Percentiles rank a stretch among this genome's conserved stretches.
phyloP scores from a whole-genome alignment of 2,797 vertebrate species.

The Erethizon dorsatum region DNA sequence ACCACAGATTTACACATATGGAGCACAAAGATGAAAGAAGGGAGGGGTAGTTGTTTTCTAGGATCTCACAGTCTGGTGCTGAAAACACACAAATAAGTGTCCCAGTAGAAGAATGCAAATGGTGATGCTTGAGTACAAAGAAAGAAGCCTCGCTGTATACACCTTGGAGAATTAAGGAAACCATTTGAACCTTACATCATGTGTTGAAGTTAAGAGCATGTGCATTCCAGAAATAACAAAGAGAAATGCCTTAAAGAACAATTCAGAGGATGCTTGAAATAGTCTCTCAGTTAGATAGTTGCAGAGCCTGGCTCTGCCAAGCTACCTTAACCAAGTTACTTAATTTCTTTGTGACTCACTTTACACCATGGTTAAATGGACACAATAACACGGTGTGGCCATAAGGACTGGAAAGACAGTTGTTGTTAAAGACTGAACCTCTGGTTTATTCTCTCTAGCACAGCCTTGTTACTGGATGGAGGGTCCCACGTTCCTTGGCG shows the following conservation, averaged over 20 bases:
- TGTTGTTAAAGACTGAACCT: background rate
- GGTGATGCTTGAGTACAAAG: background rate
- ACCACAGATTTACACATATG: background rate
- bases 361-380: background rate
- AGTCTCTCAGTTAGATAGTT: background rate
- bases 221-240: background rate
- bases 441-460: conserved; percentile 27
- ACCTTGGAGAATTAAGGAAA: background rate
- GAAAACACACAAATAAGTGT: background rate
- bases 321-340: background rate
- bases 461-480: background rate
- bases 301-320: background rate
- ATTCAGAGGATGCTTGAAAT: background rate
- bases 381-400: background rate
- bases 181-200: background rate
- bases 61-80: background rate
- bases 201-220: background rate
- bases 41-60: background rate
- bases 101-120: background rate
- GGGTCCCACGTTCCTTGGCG: background rate
- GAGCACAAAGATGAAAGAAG: background rate
- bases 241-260: background rate
- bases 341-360: background rate
- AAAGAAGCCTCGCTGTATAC: background rate
- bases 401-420: conserved; percentile 1